A percentile compares a stretch with the other conserved stretches of the same genome.
phyloP scores from a whole-genome alignment of 2,888 invertebrate genomes.

The Anoplius nigerrimus region DNA sequence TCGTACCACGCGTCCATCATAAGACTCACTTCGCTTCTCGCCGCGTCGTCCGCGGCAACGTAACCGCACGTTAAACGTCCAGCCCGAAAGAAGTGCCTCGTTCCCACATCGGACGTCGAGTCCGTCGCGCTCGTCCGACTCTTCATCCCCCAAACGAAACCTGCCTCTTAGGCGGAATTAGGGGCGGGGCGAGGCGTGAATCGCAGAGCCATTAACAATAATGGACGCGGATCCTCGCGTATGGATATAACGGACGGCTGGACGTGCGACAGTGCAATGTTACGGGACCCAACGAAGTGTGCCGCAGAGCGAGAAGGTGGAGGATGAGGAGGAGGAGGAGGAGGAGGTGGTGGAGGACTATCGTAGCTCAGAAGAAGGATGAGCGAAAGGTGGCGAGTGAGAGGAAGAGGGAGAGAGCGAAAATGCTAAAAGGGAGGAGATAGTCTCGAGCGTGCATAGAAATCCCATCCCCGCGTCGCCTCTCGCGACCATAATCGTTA shows the following conservation, averaged over 20 bases:
- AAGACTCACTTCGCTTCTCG: no score
- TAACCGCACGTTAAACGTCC: no score
- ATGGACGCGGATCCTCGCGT: no score
- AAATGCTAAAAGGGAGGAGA: background rate
- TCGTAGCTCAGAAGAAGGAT: background rate
- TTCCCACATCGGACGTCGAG: no score
- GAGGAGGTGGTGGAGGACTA: background rate
- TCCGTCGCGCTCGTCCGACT: no score
- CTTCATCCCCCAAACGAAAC: background rate
- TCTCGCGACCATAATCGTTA: conserved; percentile 53
- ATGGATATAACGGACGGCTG: background rate
- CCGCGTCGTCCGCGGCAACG: no score
- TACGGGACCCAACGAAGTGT: background rate
- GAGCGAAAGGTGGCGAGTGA: background rate
- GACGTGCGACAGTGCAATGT: background rate
- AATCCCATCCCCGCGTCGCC: conserved; percentile 23
- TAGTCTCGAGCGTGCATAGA: conserved; percentile 20
- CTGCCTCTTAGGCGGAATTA: background rate
- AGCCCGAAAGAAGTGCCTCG: no score
- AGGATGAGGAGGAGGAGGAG: background rate
- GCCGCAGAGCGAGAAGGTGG: background rate
- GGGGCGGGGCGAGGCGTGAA: no score
- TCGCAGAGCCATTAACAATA: no score
- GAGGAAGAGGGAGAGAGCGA: background rate
- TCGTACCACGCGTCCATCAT: no score